phyloP scores from a whole-genome alignment of 1,140 invertebrate genomes.

The Drosophila azteca region DNA sequence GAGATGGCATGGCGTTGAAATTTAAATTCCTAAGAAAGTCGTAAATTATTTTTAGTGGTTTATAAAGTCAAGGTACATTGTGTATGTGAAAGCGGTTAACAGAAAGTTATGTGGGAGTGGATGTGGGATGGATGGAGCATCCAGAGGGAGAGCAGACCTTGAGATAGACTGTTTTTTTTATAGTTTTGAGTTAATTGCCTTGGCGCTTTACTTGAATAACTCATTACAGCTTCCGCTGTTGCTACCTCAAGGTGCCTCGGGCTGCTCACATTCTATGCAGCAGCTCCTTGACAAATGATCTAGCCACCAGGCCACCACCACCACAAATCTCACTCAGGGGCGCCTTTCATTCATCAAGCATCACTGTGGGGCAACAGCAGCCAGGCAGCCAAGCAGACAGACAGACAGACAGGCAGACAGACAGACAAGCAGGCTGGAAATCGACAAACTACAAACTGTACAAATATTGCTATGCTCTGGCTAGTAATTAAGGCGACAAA shows the following conservation, averaged over 20 bases:
- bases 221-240: slow-evolving; percentile 79
- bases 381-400: not conserved
- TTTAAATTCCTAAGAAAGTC: slow-evolving; percentile 79
- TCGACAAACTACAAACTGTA: slow-evolving; percentile 31
- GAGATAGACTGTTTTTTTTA: slow-evolving; percentile 11
- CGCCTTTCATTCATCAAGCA: slow-evolving; percentile 65
- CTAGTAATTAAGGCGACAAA: slow-evolving; percentile 80
- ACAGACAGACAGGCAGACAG: not conserved
- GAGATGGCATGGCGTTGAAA: slow-evolving; percentile 66
- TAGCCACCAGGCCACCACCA: slow-evolving; percentile 50
- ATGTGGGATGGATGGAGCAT: slow-evolving; percentile 11
- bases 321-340: slow-evolving; percentile 20
- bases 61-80: slow-evolving; percentile 69
- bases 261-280: slow-evolving; percentile 63
- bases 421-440: not conserved
- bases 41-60: slow-evolving; percentile 82
- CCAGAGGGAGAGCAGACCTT: slow-evolving; percentile 13
- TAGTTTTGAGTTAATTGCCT: slow-evolving; percentile 59
- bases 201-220: slow-evolving; percentile 69
- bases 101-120: slow-evolving; percentile 38
- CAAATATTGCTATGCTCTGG: slow-evolving; percentile 63
- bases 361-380: slow-evolving; percentile 26
- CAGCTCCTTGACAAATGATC: slow-evolving; percentile 74
- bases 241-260: slow-evolving; percentile 31
- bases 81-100: slow-evolving; percentile 46